phyloP scores from a whole-genome alignment of 2,797 vertebrate genomes.

The Acanthiza pusilla region DNA sequence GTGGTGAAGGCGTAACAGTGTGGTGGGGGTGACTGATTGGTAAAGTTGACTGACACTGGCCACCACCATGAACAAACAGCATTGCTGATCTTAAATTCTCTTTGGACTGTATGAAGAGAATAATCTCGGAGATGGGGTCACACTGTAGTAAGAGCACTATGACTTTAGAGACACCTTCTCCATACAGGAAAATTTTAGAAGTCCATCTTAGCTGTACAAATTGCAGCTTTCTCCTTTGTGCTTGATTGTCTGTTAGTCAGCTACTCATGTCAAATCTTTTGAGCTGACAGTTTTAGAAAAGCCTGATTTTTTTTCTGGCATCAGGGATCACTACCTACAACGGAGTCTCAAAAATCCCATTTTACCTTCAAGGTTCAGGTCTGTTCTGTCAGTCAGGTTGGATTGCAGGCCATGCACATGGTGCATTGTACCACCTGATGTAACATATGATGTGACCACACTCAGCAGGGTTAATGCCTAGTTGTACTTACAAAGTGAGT shows the following conservation, averaged over 20 bases:
- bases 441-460: neutral
- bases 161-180: neutral
- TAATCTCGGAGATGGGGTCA: neutral
- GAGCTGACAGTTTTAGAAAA: neutral
- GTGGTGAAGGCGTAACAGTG: neutral
- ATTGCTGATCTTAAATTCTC: neutral
- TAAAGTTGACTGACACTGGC: neutral
- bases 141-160: neutral
- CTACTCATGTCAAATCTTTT: neutral
- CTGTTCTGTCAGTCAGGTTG: neutral
- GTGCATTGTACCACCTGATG: neutral
- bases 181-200: neutral
- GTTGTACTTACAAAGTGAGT: neutral
- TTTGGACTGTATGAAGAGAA: neutral
- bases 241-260: neutral
- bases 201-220: neutral
- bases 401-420: neutral
- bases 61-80: neutral
- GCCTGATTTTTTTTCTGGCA: accelerated
- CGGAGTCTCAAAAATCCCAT: neutral
- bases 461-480: neutral
- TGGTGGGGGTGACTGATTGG: neutral
- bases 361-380: neutral
- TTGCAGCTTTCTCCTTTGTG: neutral
- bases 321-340: neutral